Evolutionary conservation across 1,140 invertebrate genomes (phyloP).

Genomic region (Drosophila erecta): DNA sequence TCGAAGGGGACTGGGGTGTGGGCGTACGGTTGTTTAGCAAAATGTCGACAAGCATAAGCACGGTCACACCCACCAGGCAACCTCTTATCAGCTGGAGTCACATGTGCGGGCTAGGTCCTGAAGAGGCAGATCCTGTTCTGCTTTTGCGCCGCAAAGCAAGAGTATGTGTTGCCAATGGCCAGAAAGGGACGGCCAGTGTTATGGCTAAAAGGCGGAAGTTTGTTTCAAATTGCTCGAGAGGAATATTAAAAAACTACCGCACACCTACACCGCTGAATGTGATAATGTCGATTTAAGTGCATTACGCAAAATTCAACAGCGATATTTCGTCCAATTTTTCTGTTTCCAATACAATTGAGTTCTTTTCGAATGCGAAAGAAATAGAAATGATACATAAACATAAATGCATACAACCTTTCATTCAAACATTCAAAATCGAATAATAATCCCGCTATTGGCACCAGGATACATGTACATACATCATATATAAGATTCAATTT

Average conservation of each 20-base stretch:
- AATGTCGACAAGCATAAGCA: slow-evolving; percentile 57
- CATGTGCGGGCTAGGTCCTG: slow-evolving; percentile 5
- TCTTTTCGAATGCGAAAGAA: too few species aligned
- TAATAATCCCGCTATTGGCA: too few species aligned
- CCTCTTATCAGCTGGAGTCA: slow-evolving; percentile 9
- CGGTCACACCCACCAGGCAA: slow-evolving; percentile 42
- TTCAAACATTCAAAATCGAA: too few species aligned
- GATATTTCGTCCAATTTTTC: background rate
- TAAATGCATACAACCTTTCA: too few species aligned
- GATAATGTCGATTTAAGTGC: background rate
- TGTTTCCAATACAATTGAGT: background rate
- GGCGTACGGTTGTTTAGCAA: slow-evolving; percentile 35
- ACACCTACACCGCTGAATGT: background rate
- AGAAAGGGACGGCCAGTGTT: slow-evolving; percentile 36
- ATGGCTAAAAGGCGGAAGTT: background rate
- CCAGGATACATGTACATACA: too few species aligned
- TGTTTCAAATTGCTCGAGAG: slow-evolving; percentile 10
- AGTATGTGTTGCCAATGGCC: background rate
- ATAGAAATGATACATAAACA: too few species aligned
- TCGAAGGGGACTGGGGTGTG: slow-evolving; percentile 12
- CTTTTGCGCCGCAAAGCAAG: slow-evolving; percentile 18
- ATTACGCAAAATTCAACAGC: background rate
- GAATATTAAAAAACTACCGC: slow-evolving; percentile 12
- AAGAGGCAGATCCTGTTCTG: slow-evolving; percentile 49
- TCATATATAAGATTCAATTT: too few species aligned